Conservation (phyloP, 1,140 invertebrate genomes). For the Linepithema humile region DNA sequence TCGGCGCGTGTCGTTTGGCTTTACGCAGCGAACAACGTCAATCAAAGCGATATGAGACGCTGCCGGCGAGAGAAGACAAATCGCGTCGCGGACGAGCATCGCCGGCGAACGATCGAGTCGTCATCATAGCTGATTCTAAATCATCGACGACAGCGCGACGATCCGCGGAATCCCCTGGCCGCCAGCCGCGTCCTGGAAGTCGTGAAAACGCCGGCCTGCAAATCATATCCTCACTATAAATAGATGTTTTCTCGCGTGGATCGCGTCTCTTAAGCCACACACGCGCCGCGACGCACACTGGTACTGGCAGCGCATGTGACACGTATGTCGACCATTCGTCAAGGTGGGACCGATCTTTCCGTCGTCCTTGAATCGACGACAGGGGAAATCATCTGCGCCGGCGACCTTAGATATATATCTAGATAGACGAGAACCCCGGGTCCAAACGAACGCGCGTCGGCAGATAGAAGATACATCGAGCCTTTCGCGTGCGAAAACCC, state of each 20-base stretch:
- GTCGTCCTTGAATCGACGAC: slow-evolving; percentile 42
- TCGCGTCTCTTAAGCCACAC: slow-evolving; percentile 36
- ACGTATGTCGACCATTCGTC: slow-evolving; percentile 37
- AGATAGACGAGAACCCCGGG: slow-evolving; percentile 59
- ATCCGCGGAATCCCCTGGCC: slow-evolving; percentile 14
- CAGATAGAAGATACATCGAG: slow-evolving; percentile 38
- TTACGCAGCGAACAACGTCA: background rate
- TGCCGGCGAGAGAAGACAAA: background rate
- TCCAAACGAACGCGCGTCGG: slow-evolving; percentile 56
- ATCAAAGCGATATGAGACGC: slow-evolving; percentile 12
- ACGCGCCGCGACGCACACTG: background rate
- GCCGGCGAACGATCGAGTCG: background rate
- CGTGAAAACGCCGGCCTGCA: slow-evolving; percentile 25
- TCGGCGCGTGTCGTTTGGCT: background rate
- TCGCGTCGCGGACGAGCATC: background rate
- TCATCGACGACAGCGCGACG: slow-evolving; percentile 7
- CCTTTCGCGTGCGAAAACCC: background rate
- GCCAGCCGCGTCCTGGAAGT: slow-evolving; percentile 46
- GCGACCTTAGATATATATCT: slow-evolving; percentile 37
- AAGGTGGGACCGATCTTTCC: slow-evolving; percentile 38
- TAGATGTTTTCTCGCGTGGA: slow-evolving; percentile 65
- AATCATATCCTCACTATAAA: slow-evolving; percentile 58
- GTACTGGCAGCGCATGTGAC: slow-evolving; percentile 20
- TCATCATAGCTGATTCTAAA: slow-evolving; percentile 19
- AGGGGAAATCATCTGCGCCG: slow-evolving; percentile 25